These are phyloP conservation scores for Streblospio benedicti DNA, from an alignment of 1,140 invertebrate species.

Conservation along the genomic window DNA sequence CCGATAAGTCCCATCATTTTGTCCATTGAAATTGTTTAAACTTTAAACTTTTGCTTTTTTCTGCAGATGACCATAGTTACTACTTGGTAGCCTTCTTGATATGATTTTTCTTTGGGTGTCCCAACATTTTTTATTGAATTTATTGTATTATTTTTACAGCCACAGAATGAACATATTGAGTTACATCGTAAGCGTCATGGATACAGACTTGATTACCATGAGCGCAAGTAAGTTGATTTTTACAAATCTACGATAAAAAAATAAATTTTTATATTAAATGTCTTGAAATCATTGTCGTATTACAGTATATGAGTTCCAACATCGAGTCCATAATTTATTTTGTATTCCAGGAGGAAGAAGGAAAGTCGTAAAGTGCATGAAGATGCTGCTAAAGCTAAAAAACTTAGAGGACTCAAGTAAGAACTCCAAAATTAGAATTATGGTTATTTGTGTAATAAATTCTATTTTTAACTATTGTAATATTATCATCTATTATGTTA, in stretches of 20 bases:
- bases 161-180: constrained; percentile 99
- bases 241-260: background rate
- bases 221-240: constrained; percentile 57
- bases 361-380: constrained; percentile 88
- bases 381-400: constrained; percentile 77
- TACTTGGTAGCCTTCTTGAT: no score
- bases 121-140: background rate
- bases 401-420: constrained; percentile 80
- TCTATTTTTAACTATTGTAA: background rate
- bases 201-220: constrained; percentile 92
- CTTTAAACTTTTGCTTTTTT: no score
- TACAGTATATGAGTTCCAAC: background rate
- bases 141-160: constrained; percentile 50
- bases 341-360: constrained; percentile 66
- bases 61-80: no score
- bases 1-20: no score
- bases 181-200: constrained; percentile 92
- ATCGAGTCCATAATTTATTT: background rate
- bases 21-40: no score
- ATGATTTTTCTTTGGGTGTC: no score
- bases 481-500: background rate
- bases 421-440: no score
- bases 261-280: background rate
- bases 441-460: background rate
- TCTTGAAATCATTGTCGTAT: background rate